Base-by-base conservation (phyloP, 2,113 vertebrate genomes). In the Murina feae region DNA sequence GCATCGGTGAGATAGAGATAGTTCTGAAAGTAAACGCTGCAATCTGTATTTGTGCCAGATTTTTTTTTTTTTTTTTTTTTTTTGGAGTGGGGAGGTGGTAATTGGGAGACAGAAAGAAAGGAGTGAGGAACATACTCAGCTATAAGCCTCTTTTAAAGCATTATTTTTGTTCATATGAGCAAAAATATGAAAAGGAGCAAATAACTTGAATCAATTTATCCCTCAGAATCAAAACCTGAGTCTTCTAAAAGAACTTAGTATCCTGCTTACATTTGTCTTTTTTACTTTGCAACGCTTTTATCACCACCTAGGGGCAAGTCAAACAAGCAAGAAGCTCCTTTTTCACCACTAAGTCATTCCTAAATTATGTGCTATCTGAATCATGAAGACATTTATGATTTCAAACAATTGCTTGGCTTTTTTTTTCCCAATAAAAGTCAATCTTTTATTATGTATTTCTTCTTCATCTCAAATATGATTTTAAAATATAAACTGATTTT, bases 401-500 rank as follows among this genome's bases (percentile, higher is more conserved):
- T 97, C 84, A 96, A 95, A 87, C 76, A 92, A 94, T 65, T 92
- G 37, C 72, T 72, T 92, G 39, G 6, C 49, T 97, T 93, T 95
- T 88, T 88, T 37, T 82, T 82, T 53, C 58, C 51, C 78, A 97
- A 97, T 97, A 95, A 96, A 97, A 51, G 90, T 93, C 21, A 95
- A 2, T 91, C n/a, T 94, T 83, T 92, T 90, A 89, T 96, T 97
- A 95, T 93, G 80, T 91, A 96, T 96, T 78, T 96, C 93, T 89
- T 72, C 11, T 92, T 89, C 69, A 95, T 68, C 20, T 44, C 66
- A 97, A 97, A 97, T 51, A 81, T 44, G 63, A 96, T 96, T 97
- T 98, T 84, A 96, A 98, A 97, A 96, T 95, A 80, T 53, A 95
- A 97, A 98, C 91, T 95, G 66, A 84, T 82, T 97, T 96, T 93